Evolutionary conservation across 2,113 vertebrate genomes (phyloP).

Genomic region (Patagioenas fasciata): DNA sequence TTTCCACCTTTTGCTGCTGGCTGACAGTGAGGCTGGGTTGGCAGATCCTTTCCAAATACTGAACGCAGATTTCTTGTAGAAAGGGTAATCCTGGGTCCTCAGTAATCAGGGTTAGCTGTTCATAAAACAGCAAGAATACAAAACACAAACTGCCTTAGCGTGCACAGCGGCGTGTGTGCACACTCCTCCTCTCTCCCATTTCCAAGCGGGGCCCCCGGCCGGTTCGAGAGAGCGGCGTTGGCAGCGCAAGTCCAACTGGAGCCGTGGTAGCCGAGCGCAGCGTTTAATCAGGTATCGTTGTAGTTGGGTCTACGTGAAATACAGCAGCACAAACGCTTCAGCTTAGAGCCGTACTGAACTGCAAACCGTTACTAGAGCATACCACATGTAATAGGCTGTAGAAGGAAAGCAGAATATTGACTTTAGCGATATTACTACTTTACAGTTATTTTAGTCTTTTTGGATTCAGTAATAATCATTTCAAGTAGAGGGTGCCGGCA

Average conservation of each 20-base stretch:
- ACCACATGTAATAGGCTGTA: slow-evolving; percentile 28
- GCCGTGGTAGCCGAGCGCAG: background rate
- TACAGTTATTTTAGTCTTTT: slow-evolving; percentile 32
- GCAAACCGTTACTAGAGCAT: slow-evolving; percentile 41
- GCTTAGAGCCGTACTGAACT: slow-evolving; percentile 44
- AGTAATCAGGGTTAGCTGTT: slow-evolving; percentile 61
- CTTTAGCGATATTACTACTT: slow-evolving; percentile 41
- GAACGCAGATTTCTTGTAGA: slow-evolving; percentile 32
- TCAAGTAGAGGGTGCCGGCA: slow-evolving; percentile 4
- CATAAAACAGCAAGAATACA: background rate
- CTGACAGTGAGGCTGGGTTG: slow-evolving; percentile 40
- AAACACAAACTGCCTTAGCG: slow-evolving; percentile 27
- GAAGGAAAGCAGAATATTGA: slow-evolving; percentile 42
- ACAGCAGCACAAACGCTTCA: slow-evolving; percentile 49
- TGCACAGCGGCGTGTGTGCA: background rate
- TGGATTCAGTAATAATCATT: slow-evolving; percentile 13
- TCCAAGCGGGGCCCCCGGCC: background rate
- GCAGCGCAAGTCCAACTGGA: background rate
- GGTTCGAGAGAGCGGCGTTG: background rate
- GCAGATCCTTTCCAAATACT: slow-evolving; percentile 32
- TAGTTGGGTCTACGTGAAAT: slow-evolving; percentile 2
- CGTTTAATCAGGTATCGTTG: background rate
- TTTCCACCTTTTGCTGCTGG: slow-evolving; percentile 63
- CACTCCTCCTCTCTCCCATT: background rate
- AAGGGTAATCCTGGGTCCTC: slow-evolving; percentile 53